Evolutionary conservation across 2,888 invertebrate species (phyloP).

Genomic region (Cantharis flavilabris): DNA sequence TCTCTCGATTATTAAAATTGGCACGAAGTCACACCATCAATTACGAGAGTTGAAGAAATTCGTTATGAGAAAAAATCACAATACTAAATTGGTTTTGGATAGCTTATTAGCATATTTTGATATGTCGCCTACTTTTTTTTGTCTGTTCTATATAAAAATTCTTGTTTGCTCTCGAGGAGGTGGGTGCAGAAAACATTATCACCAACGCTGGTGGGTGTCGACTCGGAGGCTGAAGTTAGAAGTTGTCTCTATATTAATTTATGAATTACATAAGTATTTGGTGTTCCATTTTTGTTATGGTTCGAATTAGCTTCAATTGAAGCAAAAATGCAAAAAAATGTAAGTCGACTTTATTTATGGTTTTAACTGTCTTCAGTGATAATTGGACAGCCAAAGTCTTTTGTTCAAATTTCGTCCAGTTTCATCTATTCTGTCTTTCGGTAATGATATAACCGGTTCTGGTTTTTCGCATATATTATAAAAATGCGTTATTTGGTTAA

Average conservation of each 20-base stretch:
- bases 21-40: not conserved
- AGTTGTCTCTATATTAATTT: not conserved
- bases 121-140: not conserved
- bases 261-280: not conserved
- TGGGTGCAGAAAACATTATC: not conserved
- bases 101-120: not conserved
- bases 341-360: not conserved
- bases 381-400: no score
- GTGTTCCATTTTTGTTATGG: constrained; percentile 1
- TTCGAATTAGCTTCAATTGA: not conserved
- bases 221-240: not conserved
- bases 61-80: not conserved
- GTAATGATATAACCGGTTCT: no score
- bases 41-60: not conserved
- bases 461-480: not conserved
- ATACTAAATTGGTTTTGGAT: not conserved
- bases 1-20: not conserved
- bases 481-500: not conserved
- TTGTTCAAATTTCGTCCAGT: no score
- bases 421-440: no score
- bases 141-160: not conserved
- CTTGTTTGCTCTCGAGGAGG: not conserved
- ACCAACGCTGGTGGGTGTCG: not conserved
- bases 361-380: no score
- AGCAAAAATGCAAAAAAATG: not conserved